These are phyloP conservation scores for Mirounga angustirostris DNA, from an alignment of 2,113 vertebrate species.

Conservation along the genomic window DNA sequence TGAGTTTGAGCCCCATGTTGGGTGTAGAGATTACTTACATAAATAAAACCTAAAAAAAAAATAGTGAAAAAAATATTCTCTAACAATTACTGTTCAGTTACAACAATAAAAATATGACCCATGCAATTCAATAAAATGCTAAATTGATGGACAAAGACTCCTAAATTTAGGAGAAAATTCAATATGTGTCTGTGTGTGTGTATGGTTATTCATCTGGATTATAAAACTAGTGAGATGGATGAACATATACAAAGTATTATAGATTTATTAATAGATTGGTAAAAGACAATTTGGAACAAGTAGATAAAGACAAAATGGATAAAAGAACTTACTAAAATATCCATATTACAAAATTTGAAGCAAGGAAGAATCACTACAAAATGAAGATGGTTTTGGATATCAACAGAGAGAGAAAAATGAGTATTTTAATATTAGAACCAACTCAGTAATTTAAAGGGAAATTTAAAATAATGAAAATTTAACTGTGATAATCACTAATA, in stretches of 20 bases:
- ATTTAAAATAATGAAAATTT: not conserved
- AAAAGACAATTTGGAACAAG: not conserved
- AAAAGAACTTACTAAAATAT: not conserved
- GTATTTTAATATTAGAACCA: not conserved
- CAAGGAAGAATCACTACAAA: not conserved
- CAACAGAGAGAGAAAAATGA: not conserved
- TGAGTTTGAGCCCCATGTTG: not conserved
- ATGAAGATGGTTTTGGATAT: not conserved
- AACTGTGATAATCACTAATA: not conserved
- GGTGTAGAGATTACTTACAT: not conserved
- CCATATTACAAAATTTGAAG: not conserved
- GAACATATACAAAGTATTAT: not conserved
- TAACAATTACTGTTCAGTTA: not conserved
- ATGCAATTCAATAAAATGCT: conserved; percentile 2
- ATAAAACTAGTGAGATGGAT: not conserved
- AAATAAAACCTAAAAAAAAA: not conserved
- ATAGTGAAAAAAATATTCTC: not conserved
- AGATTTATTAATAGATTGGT: not conserved
- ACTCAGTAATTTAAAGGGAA: not conserved
- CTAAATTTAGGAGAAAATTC: not conserved
- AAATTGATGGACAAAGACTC: not conserved
- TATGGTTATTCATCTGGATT: not conserved
- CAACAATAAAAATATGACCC: not conserved
- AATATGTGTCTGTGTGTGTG: not conserved
- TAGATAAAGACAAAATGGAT: not conserved